phyloP scores from a whole-genome alignment of 2,888 invertebrate genomes.

The Morpho achilles region DNA sequence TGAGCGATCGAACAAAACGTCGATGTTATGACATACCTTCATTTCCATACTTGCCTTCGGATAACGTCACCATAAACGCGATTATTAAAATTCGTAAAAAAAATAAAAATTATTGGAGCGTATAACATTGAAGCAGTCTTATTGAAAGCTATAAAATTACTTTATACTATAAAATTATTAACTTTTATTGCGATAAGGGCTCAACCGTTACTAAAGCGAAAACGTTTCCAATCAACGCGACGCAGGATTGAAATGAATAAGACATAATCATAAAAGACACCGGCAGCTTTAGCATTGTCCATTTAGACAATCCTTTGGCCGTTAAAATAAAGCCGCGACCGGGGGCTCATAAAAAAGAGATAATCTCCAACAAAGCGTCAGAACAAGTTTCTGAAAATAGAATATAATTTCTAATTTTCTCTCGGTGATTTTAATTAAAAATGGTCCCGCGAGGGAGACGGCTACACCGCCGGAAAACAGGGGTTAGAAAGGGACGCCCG shows the following conservation, averaged over 20 bases:
- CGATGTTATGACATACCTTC: no score
- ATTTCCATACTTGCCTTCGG: no score
- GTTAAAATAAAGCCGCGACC: slow-evolving; percentile 72
- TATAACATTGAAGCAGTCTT: slow-evolving; percentile 14
- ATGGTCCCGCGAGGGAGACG: slow-evolving; percentile 73
- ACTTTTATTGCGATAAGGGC: slow-evolving; percentile 18
- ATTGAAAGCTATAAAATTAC: slow-evolving; percentile 19
- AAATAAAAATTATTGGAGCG: slow-evolving; percentile 10
- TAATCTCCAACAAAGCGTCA: slow-evolving; percentile 75
- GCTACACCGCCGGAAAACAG: slow-evolving; percentile 41
- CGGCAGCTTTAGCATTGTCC: slow-evolving; percentile 53
- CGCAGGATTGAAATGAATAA: slow-evolving; percentile 61
- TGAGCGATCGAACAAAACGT: no score
- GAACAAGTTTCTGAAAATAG: slow-evolving; percentile 79
- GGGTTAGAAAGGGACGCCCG: slow-evolving; percentile 65
- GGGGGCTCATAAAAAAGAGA: slow-evolving; percentile 77
- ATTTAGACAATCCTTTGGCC: slow-evolving; percentile 68
- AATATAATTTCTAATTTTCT: slow-evolving; percentile 80
- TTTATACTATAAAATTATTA: slow-evolving; percentile 12
- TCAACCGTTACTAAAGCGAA: slow-evolving; percentile 28
- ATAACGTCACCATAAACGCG: neutral
- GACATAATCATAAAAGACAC: slow-evolving; percentile 62
- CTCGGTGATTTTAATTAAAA: slow-evolving; percentile 79
- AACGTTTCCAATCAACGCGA: slow-evolving; percentile 56
- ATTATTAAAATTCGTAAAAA: neutral